A percentile compares a stretch with the other conserved stretches of the same genome.
These are phyloP conservation scores for Hyperoplus immaculatus DNA, from an alignment of 2,797 vertebrate genomes.

Conservation along the genomic window DNA sequence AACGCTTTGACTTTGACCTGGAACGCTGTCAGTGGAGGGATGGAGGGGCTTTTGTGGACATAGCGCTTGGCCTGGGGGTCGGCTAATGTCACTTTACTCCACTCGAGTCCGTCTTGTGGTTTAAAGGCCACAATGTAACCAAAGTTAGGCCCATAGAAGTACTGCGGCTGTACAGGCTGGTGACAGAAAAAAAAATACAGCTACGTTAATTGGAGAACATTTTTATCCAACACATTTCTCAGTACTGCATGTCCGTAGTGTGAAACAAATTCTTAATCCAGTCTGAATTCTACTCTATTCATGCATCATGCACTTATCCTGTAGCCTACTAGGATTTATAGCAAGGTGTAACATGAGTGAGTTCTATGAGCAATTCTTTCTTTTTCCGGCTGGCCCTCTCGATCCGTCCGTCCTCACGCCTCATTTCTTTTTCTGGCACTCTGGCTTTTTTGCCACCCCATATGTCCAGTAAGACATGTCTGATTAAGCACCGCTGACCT, in stretches of 20 bases:
- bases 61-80: conserved; percentile 91
- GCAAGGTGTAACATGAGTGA: background rate
- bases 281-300: background rate
- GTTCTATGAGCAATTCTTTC: background rate
- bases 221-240: conserved; percentile 4
- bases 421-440: conserved; percentile 50
- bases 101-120: conserved; percentile 85
- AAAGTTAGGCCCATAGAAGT: conserved; percentile 94
- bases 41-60: conserved; percentile 92
- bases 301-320: background rate
- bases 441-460: conserved; percentile 30
- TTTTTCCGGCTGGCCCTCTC: background rate
- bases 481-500: conserved; percentile 38
- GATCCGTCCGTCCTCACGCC: conserved; percentile 22
- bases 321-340: background rate
- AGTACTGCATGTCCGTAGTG: background rate
- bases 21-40: conserved; percentile 89
- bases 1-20: conserved; percentile 96
- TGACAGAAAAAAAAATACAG: conserved; percentile 28
- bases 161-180: conserved; percentile 94
- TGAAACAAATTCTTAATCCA: background rate
- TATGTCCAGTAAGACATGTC: conserved; percentile 24
- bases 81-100: conserved; percentile 92
- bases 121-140: conserved; percentile 97
- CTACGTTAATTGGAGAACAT: background rate